Percentiles rank a stretch among this genome's conserved stretches.
These are phyloP conservation scores for Aporrectodea caliginosa DNA, from an alignment of 1,140 invertebrate genomes.

Conservation along the genomic window DNA sequence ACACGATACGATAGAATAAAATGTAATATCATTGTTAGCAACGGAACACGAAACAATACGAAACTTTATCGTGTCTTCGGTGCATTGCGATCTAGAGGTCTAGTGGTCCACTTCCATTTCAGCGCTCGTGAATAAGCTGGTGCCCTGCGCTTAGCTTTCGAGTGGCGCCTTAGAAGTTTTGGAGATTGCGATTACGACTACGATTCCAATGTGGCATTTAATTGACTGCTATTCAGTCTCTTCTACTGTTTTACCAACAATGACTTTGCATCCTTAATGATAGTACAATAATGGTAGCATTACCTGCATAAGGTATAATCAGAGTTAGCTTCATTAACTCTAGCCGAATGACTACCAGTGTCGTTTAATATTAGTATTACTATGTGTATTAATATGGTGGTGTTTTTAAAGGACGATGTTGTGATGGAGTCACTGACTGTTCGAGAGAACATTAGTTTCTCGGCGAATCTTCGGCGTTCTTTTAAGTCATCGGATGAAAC, in stretches of 20 bases:
- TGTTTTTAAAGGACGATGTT: constrained; percentile 3
- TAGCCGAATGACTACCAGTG: neutral
- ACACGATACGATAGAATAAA: no score
- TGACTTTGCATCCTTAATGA: neutral
- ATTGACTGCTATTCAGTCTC: neutral
- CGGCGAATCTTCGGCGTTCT: constrained; percentile 10
- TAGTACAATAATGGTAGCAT: neutral
- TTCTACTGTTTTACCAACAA: neutral
- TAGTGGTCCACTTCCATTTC: no score
- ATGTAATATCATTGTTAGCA: no score
- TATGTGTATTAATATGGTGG: neutral
- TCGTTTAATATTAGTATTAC: neutral
- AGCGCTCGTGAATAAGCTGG: no score
- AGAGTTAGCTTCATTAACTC: neutral
- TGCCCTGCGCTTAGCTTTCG: no score
- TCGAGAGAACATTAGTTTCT: constrained; percentile 21
- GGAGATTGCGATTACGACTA: no score
- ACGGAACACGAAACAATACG: no score
- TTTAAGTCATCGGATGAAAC: constrained; percentile 1
- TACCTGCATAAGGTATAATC: no score
- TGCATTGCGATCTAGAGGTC: no score
- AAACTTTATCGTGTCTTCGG: no score
- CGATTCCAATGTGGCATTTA: no score
- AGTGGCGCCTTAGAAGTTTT: no score
- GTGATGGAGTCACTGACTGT: constrained; percentile 20